Evolutionary conservation across 1,140 invertebrate genomes (phyloP), one percentile per base, ranked within the genome.

Genomic region (Bicyclus anynana): DNA sequence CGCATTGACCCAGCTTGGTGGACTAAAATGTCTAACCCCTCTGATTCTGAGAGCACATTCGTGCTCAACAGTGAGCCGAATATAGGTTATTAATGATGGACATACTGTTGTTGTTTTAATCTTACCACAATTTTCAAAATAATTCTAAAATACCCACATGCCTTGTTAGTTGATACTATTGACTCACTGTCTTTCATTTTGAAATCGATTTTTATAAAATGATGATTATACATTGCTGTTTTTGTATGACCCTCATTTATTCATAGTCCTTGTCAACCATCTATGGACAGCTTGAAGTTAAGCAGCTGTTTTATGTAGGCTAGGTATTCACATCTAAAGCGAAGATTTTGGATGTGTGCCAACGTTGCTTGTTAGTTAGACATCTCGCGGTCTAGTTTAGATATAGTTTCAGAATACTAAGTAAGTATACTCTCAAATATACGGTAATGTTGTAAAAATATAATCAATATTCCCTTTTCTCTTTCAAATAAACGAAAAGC

Each of bases 331-430:
- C 29, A 40, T 38, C 27, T 35, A 46, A 49, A 56, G 53, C 40
- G 48, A 33, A 47, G 3, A 48, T 48, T 47, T 48, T 56, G 53
- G 53, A 48, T 48, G 46, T 44, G 21, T 56, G 53, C 53, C 53
- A 56, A 38, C 53, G 26, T 40, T 42, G 38, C 47, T 53, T 42
- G 51, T 53, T 53, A 53, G 51, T 33, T n/a, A 33, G 29, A 53
- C 37, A 42, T 53, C 37, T 53, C 40, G 51, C 38, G 51, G 37
- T 53, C 37, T 53, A 53, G 21, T 42, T 53, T 53, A 20, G 47
- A 49, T 49, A 33, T 33, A 33, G 29, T 17, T 21, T 49, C 33
- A 49, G 26, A 49, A 16, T 27, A 14, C 13, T 21, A 27, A 27
- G 46, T 27, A 48, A 16, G 1, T 33, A 29, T 5, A 23, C 3